Base-by-base conservation (phyloP, 2,797 vertebrate species). In the Trachops cirrhosus region DNA sequence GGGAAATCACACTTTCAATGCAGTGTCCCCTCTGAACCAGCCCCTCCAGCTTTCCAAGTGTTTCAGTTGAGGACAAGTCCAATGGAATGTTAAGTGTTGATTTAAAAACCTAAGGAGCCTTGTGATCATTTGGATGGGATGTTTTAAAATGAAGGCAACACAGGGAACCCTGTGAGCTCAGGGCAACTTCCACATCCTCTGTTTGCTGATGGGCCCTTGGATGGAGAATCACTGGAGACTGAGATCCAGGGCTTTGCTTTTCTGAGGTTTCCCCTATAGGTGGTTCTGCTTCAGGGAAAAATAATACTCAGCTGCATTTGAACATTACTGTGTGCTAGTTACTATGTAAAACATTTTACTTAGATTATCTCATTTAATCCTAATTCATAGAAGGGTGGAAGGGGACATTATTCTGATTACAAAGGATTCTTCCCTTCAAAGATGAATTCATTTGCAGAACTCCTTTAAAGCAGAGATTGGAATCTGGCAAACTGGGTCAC, bases 1-100 rank as follows among this genome's bases (percentile, higher is more conserved):
- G 34, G 37, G 34, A 87, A 89, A 9, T 41, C 88, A 14, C 41
- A 73, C n/a, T 91, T 93, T 29, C 95, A 29, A 80, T 67, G 4
- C 24, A n/a, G 34, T 54, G 32, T 39, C 57, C 21, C 22, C 39
- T 68, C 34, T 79, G 39, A 86, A 68, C 44, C 64, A 6, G 50
- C 19, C 14, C 24, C 29, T 44, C 18, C 24, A 64, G 82, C 62
- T 15, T 48, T 96, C 73, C 21, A 19, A 57, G 9, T 48, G 10
- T n/a, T 75, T 62, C n/a, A 48, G 29, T 41, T 78, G 67, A 74
- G 67, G 79, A 39, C 5, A 22, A 46, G 21, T 32, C 1, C 37
- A 52, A 7, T 19, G 24, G 46, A 50, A 64, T 91, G 57, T 48
- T 57, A 67, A 19, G 62, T 59, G 70, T 9, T 54, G 59, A 41